These are phyloP conservation scores for Dinothrombium tinctorium DNA, from an alignment of 1,140 invertebrate species.

Conservation along the genomic window DNA sequence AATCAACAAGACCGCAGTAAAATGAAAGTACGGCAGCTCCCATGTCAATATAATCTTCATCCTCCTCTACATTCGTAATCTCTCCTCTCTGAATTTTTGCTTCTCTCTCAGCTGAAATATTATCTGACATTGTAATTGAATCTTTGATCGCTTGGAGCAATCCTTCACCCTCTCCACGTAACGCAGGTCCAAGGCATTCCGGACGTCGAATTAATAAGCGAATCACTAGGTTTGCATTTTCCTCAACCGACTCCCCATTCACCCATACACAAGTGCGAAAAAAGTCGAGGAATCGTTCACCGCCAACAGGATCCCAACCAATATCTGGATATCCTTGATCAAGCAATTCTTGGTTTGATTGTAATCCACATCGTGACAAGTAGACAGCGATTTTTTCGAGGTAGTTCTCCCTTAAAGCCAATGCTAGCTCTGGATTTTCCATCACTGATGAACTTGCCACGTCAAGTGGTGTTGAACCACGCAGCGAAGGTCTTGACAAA, in stretches of 20 bases:
- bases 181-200: conserved; percentile 90
- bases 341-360: conserved; percentile 86
- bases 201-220: conserved; percentile 84
- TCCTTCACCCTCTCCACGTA: conserved; percentile 94
- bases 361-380: conserved; percentile 79
- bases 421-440: conserved; percentile 98
- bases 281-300: conserved; percentile 94
- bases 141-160: conserved; percentile 84
- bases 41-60: conserved; percentile 98
- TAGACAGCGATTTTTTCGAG: conserved; percentile 96
- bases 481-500: conserved; percentile 63
- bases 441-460: conserved; percentile 97
- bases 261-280: conserved; percentile 98
- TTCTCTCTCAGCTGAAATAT: conserved; percentile 23
- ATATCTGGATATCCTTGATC: conserved; percentile 95
- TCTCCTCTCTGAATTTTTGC: neutral
- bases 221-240: conserved; percentile 97
- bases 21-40: conserved; percentile 92
- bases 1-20: conserved; percentile 89
- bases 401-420: conserved; percentile 88
- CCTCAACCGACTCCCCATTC: conserved; percentile 89
- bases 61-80: conserved; percentile 30
- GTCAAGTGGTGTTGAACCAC: conserved; percentile 92
- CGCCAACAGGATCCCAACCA: conserved; percentile 99
- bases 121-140: conserved; percentile 51